Evolutionary conservation across 30 jellyfish, hydroid and myxozoan genomes (phyloP).

Genomic region (Phacellophora camtschatica): DNA sequence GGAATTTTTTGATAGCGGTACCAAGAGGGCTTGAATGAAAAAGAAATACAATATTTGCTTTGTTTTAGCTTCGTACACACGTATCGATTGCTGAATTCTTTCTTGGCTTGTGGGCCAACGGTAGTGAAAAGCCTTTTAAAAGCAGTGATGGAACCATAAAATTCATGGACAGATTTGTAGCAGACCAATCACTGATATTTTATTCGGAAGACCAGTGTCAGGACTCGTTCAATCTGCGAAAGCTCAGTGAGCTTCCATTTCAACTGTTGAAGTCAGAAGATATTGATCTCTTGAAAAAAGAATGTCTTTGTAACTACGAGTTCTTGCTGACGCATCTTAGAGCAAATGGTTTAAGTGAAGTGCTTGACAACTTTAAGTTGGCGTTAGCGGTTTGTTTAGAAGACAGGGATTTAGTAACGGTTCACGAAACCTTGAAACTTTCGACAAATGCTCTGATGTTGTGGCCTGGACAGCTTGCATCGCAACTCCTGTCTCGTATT

Average conservation of each 20-base stretch:
- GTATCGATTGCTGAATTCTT: conserved; percentile 59
- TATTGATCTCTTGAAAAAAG: conserved; percentile 39
- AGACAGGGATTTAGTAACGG: conserved; percentile 46
- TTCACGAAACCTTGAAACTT: conserved; percentile 49
- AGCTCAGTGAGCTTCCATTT: conserved; percentile 78
- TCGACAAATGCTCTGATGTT: conserved; percentile 58
- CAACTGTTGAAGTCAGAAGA: conserved; percentile 48
- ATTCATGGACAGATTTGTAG: conserved; percentile 50
- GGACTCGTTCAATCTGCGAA: conserved; percentile 55
- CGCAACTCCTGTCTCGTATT: conserved; percentile 63
- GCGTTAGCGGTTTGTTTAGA: conserved; percentile 52
- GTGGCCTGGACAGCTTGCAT: conserved; percentile 78
- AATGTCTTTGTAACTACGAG: conserved; percentile 69
- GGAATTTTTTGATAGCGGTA: too few species aligned
- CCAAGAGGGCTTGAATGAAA: too few species aligned
- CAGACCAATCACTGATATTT: conserved; percentile 54
- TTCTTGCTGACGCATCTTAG: conserved; percentile 56
- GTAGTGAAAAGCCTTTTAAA: conserved; percentile 50
- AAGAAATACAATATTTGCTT: too few species aligned
- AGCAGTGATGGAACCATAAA: conserved; percentile 32
- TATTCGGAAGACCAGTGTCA: conserved; percentile 43
- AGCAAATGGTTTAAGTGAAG: conserved; percentile 60
- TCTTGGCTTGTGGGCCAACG: conserved; percentile 77
- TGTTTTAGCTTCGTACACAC: conserved; percentile 6
- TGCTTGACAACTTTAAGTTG: conserved; percentile 26